Conservation (phyloP, 2,888 invertebrate species). For the Hyles lineata region DNA sequence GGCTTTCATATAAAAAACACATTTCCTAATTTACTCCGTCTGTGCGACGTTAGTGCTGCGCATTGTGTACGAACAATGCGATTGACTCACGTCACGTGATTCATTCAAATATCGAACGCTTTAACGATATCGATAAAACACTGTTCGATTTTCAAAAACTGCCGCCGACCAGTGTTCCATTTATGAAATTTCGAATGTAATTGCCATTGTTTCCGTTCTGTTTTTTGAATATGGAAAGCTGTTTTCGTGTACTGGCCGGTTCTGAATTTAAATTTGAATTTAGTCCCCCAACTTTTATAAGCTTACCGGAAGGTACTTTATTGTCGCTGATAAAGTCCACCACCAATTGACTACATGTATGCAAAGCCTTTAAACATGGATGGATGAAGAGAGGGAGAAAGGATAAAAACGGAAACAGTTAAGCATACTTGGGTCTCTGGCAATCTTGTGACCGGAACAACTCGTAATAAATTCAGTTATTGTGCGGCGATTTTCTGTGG, state of each 20-base stretch:
- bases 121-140: slow-evolving; percentile 42
- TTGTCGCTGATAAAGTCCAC: too few species aligned
- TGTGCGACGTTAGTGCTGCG: slow-evolving; percentile 53
- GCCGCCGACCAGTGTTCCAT: slow-evolving; percentile 31
- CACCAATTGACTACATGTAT: too few species aligned
- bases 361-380: too few species aligned
- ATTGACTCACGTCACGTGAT: slow-evolving; percentile 79
- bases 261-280: not conserved
- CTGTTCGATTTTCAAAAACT: slow-evolving; percentile 46
- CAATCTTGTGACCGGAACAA: too few species aligned
- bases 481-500: too few species aligned
- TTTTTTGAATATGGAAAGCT: slow-evolving; percentile 18
- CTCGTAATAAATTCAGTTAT: too few species aligned
- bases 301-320: too few species aligned
- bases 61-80: slow-evolving; percentile 76
- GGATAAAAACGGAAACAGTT: too few species aligned
- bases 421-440: too few species aligned
- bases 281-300: not conserved
- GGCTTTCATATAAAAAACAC: slow-evolving; percentile 80
- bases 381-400: too few species aligned
- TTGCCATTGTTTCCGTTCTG: slow-evolving; percentile 20
- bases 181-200: slow-evolving; percentile 30
- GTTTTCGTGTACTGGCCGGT: not conserved
- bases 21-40: slow-evolving; percentile 81
- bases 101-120: slow-evolving; percentile 68